phyloP scores from a whole-genome alignment of 2,113 vertebrate genomes.

The Rhadina sibilatrix region DNA sequence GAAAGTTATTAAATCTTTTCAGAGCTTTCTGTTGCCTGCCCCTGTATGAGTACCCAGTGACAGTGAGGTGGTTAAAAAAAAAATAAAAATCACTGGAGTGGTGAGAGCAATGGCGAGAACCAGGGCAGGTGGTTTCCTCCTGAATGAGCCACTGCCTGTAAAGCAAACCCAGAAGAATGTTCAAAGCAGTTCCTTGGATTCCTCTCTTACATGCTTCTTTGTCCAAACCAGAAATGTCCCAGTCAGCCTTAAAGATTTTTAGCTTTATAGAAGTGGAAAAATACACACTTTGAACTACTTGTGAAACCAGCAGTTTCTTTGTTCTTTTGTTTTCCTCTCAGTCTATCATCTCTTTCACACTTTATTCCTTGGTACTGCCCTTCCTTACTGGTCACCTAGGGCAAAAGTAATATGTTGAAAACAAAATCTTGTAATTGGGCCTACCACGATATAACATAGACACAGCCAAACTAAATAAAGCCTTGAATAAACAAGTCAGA shows the following conservation, averaged over 20 bases:
- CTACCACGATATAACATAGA: background rate
- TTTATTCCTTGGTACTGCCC: background rate
- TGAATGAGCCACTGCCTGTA: background rate
- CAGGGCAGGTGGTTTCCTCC: background rate
- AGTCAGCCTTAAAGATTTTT: background rate
- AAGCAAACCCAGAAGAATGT: fast-evolving
- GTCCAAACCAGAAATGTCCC: background rate
- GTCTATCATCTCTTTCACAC: background rate
- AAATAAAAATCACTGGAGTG: no score
- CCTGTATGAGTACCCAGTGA: background rate
- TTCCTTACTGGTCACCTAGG: background rate
- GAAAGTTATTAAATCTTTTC: background rate
- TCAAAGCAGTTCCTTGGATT: background rate
- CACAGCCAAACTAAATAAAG: background rate
- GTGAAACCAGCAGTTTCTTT: background rate
- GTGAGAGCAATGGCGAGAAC: background rate
- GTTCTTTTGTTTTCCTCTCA: background rate
- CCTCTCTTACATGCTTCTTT: background rate
- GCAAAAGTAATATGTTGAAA: background rate
- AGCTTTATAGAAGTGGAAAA: background rate
- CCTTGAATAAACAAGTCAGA: background rate
- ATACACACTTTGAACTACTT: background rate
- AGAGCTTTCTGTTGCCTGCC: background rate
- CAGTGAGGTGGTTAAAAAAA: background rate
- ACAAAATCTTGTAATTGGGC: fast-evolving